Evolutionary conservation across 2,113 vertebrate genomes (phyloP).

Genomic region (Brachionichthys hirsutus): DNA sequence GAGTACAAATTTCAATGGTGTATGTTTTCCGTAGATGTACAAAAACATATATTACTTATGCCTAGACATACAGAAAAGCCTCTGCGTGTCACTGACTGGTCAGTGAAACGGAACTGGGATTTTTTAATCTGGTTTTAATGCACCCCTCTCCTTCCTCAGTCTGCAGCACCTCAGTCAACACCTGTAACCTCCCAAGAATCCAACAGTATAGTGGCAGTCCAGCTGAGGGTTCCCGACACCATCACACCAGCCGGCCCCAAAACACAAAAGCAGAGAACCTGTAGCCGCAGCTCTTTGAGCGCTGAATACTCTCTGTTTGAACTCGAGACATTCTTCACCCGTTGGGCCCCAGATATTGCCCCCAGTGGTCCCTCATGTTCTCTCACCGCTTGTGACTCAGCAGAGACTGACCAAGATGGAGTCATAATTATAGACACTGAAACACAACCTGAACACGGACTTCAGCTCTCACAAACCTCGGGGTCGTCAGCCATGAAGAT

Average conservation of each 20-base stretch:
- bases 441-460: slow-evolving; percentile 2
- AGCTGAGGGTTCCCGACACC: slow-evolving; percentile 38
- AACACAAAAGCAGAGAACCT: slow-evolving; percentile 4
- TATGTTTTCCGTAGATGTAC: no score
- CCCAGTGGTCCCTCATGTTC: slow-evolving; percentile 40
- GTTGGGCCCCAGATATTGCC: slow-evolving; percentile 58
- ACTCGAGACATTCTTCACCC: slow-evolving; percentile 62
- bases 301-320: slow-evolving; percentile 65
- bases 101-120: no score
- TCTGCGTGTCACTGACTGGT: no score
- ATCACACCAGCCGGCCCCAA: slow-evolving; percentile 29
- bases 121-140: background rate
- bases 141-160: slow-evolving; percentile 8
- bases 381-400: slow-evolving; percentile 32
- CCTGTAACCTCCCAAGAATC: slow-evolving; percentile 13
- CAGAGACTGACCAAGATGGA: slow-evolving; percentile 47
- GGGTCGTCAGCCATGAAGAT: slow-evolving; percentile 1
- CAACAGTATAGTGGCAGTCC: slow-evolving; percentile 3
- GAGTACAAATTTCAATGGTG: no score
- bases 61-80: no score
- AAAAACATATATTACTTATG: no score
- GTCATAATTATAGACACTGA: slow-evolving; percentile 50
- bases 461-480: background rate
- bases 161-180: slow-evolving; percentile 19
- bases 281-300: background rate